phyloP scores from a whole-genome alignment of 2,797 vertebrate species.

The Kryptopterus vitreolus region DNA sequence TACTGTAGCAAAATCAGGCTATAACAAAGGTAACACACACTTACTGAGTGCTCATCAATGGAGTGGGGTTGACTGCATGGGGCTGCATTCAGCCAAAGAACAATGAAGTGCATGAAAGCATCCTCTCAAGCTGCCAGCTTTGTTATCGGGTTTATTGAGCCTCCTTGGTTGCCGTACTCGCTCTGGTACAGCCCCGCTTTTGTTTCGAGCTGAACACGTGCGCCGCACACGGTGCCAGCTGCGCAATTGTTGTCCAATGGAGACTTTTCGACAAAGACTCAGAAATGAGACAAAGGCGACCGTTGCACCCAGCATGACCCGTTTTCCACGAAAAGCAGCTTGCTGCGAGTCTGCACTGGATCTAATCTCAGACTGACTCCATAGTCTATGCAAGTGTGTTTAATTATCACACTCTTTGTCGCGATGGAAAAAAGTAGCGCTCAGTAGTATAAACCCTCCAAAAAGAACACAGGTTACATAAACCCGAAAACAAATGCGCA shows the following conservation, averaged over 20 bases:
- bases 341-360: neutral
- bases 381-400: constrained; percentile 29
- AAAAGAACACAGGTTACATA: neutral
- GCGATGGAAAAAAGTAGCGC: neutral
- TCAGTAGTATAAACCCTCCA: neutral
- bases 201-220: constrained; percentile 21
- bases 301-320: constrained; percentile 8
- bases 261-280: constrained; percentile 38
- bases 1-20: neutral
- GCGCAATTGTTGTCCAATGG: constrained; percentile 24
- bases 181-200: constrained; percentile 24
- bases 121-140: constrained; percentile 37
- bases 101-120: constrained; percentile 47
- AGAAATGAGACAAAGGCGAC: constrained; percentile 8
- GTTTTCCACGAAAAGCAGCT: constrained; percentile 1
- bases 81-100: constrained; percentile 38
- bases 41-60: constrained; percentile 33
- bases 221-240: constrained; percentile 16
- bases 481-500: neutral
- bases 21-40: constrained; percentile 30
- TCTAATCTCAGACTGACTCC: constrained; percentile 23
- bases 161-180: constrained; percentile 25
- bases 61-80: constrained; percentile 21
- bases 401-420: constrained; percentile 3
- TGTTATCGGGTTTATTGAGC: constrained; percentile 41